phyloP scores from a whole-genome alignment of 64 coral and sea anemone species.

The Acropora yongei region DNA sequence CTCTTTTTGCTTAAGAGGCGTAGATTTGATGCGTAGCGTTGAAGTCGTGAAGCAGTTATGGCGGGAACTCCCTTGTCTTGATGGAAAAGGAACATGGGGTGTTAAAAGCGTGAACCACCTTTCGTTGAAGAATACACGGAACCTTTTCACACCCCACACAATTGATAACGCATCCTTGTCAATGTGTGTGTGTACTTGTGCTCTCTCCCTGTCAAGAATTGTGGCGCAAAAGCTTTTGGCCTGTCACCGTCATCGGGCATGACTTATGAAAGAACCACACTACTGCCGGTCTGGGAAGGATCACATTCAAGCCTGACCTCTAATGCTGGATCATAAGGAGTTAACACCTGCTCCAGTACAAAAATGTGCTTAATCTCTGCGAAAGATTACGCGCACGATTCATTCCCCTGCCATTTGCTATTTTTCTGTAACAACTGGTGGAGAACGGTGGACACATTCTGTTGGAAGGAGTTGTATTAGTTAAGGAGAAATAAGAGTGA shows the following conservation, averaged over 20 bases:
- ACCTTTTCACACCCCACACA: conserved; percentile 13
- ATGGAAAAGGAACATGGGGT: not conserved
- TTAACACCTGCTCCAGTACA: conserved; percentile 46
- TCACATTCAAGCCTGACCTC: conserved; percentile 52
- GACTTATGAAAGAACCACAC: conserved; percentile 42
- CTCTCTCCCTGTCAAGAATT: conserved; percentile 33
- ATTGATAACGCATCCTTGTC: conserved; percentile 18
- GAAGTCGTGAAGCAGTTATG: conserved; percentile 3
- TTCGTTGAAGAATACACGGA: conserved; percentile 13
- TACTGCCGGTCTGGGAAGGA: conserved; percentile 39
- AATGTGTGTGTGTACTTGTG: conserved; percentile 23
- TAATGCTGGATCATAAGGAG: conserved; percentile 48
- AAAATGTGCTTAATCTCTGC: conserved; percentile 37
- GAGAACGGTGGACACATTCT: not conserved
- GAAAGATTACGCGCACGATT: conserved; percentile 57
- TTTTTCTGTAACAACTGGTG: conserved; percentile 33
- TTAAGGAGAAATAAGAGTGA: conserved; percentile 3
- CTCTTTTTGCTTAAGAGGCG: conserved; percentile 48
- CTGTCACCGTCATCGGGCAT: conserved; percentile 47
- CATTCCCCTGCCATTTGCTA: conserved; percentile 40
- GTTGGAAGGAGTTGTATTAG: not conserved
- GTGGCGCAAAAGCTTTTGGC: conserved; percentile 45
- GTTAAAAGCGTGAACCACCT: conserved; percentile 34
- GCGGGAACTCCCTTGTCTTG: not conserved
- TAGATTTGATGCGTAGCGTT: not conserved